Conservation (phyloP, 2,888 invertebrate species). For the Mantis religiosa region DNA sequence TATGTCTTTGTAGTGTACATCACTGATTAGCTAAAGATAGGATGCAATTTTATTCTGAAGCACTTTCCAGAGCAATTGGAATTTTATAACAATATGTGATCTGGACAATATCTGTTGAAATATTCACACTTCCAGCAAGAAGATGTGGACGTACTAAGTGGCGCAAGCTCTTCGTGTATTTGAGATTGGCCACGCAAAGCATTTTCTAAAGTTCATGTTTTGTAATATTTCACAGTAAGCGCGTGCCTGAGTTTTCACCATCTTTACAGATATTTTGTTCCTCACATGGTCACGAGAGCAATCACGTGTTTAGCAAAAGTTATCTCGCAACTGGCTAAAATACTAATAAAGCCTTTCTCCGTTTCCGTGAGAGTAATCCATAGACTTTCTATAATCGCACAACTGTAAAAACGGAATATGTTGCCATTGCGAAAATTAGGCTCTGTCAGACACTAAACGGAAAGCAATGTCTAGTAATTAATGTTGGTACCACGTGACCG, state of each 20-base stretch:
- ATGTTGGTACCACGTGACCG: background rate
- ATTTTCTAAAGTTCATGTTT: background rate
- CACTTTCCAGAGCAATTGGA: no score
- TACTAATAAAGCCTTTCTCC: background rate
- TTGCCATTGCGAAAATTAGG: background rate
- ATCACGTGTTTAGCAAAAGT: background rate
- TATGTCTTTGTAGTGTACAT: no score
- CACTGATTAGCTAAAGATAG: no score
- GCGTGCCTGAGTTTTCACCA: background rate
- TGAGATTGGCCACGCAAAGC: no score
- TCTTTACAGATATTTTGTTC: background rate
- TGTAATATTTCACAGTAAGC: background rate
- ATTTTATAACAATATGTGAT: no score
- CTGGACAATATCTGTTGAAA: no score
- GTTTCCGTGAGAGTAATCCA: background rate
- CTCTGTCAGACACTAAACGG: background rate
- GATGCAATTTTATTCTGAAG: no score
- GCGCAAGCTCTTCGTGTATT: no score
- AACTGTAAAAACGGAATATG: background rate
- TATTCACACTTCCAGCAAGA: no score
- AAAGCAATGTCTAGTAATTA: slow-evolving; percentile 8
- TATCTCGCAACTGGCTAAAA: background rate
- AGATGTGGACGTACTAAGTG: no score
- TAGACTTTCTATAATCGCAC: background rate
- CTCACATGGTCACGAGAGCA: background rate